Conservation (phyloP, 2,888 invertebrate genomes). For the Yponomeuta plumbellus region DNA sequence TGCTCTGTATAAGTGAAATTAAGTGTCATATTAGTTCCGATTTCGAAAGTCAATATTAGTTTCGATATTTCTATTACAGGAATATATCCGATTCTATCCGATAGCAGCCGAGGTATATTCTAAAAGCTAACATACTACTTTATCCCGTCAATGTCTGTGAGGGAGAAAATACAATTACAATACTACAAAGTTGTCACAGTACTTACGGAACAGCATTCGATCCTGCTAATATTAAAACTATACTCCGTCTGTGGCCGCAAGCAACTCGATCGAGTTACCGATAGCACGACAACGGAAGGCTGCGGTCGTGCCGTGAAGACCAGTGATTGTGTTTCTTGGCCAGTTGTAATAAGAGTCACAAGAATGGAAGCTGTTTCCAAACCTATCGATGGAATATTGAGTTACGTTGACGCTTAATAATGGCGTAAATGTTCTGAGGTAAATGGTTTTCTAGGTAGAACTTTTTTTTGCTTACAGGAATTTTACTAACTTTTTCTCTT, state of each 20-base stretch:
- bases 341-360: not conserved
- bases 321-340: not conserved
- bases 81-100: too few relatives aligned
- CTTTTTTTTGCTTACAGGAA: too few relatives aligned
- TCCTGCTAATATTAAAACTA: not conserved
- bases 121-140: too few relatives aligned
- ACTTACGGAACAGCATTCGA: not conserved
- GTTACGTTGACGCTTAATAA: slow-evolving; percentile 1
- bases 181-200: not conserved
- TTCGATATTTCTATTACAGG: too few relatives aligned
- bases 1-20: too few relatives aligned
- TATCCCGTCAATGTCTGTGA: too few relatives aligned
- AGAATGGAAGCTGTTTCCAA: not conserved
- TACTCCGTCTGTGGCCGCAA: slow-evolving; percentile 7
- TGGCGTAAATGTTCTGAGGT: not conserved
- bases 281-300: slow-evolving; percentile 3
- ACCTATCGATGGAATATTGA: not conserved
- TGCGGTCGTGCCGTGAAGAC: not conserved
- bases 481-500: too few relatives aligned
- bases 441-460: too few relatives aligned
- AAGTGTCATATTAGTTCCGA: too few relatives aligned
- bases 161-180: too few relatives aligned
- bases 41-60: too few relatives aligned
- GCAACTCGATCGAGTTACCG: not conserved
- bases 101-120: too few relatives aligned